Conservation (phyloP, 2,888 invertebrate species). For the Ypsolopha sequella region DNA sequence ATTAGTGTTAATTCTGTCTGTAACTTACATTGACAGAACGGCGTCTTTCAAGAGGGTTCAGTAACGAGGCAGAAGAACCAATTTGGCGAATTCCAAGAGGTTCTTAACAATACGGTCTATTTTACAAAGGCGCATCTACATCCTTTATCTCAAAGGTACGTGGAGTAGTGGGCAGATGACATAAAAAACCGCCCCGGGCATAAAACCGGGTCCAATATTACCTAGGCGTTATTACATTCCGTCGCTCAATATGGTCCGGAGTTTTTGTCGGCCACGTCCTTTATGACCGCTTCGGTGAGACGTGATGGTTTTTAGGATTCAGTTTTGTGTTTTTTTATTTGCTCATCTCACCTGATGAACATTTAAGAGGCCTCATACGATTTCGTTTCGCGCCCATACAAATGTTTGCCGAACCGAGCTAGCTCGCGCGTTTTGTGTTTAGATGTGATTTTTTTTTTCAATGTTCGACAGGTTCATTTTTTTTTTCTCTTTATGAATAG, state of each 20-base stretch:
- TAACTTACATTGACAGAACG: constrained; percentile 13
- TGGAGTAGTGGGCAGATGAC: constrained; percentile 1
- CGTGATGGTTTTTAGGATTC: no score
- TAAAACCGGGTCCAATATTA: constrained; percentile 16
- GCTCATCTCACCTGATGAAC: no score
- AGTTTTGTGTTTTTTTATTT: no score
- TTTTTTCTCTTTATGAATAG: no score
- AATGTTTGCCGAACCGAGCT: no score
- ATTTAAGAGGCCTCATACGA: no score
- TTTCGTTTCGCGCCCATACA: no score
- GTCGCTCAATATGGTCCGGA: constrained; percentile 22
- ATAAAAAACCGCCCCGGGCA: constrained; percentile 17
- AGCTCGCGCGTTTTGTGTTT: no score
- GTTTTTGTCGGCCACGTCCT: constrained; percentile 14
- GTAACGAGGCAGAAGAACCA: not conserved
- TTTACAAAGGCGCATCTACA: not conserved
- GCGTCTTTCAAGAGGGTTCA: not conserved
- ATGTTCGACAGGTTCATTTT: no score
- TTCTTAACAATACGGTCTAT: not conserved
- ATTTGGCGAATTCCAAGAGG: not conserved
- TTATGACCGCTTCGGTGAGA: not conserved
- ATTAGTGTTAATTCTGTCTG: constrained; percentile 26
- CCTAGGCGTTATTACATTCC: constrained; percentile 39
- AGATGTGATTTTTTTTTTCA: no score
- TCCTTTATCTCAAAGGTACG: constrained; percentile 12